Base-by-base conservation (phyloP, 2,888 invertebrate species). In the Hesperia comma region DNA sequence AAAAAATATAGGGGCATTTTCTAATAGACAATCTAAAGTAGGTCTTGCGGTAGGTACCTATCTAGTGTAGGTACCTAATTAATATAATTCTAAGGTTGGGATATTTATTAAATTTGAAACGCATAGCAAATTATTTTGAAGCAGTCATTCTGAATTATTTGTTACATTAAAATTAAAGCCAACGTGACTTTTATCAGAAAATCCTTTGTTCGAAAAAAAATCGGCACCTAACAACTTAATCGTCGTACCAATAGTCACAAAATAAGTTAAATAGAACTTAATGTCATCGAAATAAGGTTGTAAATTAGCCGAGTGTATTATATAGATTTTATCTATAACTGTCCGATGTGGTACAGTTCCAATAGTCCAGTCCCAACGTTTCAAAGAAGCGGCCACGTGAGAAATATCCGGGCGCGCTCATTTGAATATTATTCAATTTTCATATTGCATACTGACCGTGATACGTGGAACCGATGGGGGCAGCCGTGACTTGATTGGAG, bases 381-480 rank as follows among this genome's bases (percentile, higher is more conserved):
- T 73, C 75, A 77, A 71, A 70, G 76, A 72, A 75, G 64, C 63
- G 43, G 58, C 63, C 71, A 72, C 66, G 75, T 74, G 72, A 74
- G 74, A 75, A 74, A 71, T 72, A 71, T 68, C 71, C 67, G 69
- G 71, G 55, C 70, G 57, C 32, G 64, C 70, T 72, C 69, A 75
- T 75, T 75, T 76, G 70, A 74, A 75, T 75, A 72, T 74, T 72
- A 72, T 72, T 76, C 74, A 75, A 79, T 83, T 66, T 86, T 83
- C 82, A 84, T 82, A 82, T 79, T 81, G 82, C 80, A 83, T 87
- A 90, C 92, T 91, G 83, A 92, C 92, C 91, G 84, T 81, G 84
- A 86, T 90, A 91, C 87, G 88, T 79, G 80, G 91, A 90, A 87
- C 83, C 82, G 79, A 86, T 79, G 79, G 79, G 71, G 49, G 78